Conservation (phyloP, 53 echinoderm and acorn worm genomes). For the Henricia sp. region DNA sequence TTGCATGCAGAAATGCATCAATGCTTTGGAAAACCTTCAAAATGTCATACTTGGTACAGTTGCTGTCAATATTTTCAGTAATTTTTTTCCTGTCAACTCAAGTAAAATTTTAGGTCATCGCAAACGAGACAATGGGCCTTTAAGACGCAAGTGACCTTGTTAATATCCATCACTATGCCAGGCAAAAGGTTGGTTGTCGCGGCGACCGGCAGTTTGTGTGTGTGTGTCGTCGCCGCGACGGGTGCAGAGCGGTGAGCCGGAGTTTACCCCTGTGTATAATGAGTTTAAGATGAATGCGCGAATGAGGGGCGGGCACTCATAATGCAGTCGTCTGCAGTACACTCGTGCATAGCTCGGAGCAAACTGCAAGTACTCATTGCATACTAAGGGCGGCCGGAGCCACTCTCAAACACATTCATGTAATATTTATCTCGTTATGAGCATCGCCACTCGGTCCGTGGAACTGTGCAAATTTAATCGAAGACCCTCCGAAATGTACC, state of each 20-base stretch:
- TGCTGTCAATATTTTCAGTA: too few species aligned
- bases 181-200: constrained; percentile 7
- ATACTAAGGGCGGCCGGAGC: not conserved
- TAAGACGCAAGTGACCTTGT: not conserved
- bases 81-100: too few species aligned
- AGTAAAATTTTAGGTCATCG: too few species aligned
- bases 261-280: constrained; percentile 25
- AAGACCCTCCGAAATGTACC: too few species aligned
- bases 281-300: constrained; percentile 28
- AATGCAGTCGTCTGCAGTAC: constrained; percentile 8
- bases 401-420: constrained; percentile 12
- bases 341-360: not conserved
- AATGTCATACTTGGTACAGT: too few species aligned
- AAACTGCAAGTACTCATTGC: not conserved
- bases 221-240: not conserved
- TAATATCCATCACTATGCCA: constrained; percentile 16
- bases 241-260: constrained; percentile 11
- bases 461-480: too few species aligned
- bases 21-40: too few species aligned
- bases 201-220: constrained; percentile 10
- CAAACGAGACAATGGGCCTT: too few species aligned
- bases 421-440: not conserved
- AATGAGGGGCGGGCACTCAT: constrained; percentile 5
- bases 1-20: too few species aligned
- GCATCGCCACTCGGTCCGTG: too few species aligned